These are phyloP conservation scores for Elephantulus edwardii DNA, from an alignment of 2,113 vertebrate species.

Conservation along the genomic window DNA sequence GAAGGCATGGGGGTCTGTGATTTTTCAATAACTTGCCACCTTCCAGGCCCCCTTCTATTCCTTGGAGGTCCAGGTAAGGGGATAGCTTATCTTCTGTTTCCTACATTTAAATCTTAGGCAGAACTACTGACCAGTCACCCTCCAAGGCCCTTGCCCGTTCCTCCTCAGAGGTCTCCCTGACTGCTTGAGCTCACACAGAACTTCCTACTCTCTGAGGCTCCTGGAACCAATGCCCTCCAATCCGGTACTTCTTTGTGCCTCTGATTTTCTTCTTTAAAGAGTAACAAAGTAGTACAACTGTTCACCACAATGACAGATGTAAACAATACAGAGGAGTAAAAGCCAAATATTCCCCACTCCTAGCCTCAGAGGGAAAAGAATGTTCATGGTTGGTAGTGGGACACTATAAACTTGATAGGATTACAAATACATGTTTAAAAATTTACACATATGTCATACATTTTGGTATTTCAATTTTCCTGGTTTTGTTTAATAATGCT, in stretches of 20 bases:
- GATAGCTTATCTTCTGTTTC: neutral
- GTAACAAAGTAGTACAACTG: neutral
- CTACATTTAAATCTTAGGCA: neutral
- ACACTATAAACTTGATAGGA: neutral
- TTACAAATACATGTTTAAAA: neutral
- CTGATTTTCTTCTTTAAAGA: neutral
- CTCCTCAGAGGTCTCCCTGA: conserved; percentile 1
- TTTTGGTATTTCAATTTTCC: neutral
- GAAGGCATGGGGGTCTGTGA: neutral
- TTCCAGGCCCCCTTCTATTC: neutral
- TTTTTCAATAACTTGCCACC: neutral
- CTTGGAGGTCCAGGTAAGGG: neutral
- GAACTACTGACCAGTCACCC: neutral
- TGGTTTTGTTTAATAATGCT: neutral
- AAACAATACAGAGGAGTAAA: neutral
- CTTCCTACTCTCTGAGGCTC: neutral
- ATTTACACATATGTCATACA: neutral
- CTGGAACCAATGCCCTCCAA: neutral
- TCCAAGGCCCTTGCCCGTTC: neutral
- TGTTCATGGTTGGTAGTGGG: neutral
- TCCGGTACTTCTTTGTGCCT: neutral
- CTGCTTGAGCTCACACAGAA: neutral
- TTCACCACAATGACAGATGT: neutral
- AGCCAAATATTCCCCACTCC: neutral
- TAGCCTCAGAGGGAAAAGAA: neutral